Base-by-base conservation (phyloP, 1,140 invertebrate species). In the Schlechtendalia chinensis region DNA sequence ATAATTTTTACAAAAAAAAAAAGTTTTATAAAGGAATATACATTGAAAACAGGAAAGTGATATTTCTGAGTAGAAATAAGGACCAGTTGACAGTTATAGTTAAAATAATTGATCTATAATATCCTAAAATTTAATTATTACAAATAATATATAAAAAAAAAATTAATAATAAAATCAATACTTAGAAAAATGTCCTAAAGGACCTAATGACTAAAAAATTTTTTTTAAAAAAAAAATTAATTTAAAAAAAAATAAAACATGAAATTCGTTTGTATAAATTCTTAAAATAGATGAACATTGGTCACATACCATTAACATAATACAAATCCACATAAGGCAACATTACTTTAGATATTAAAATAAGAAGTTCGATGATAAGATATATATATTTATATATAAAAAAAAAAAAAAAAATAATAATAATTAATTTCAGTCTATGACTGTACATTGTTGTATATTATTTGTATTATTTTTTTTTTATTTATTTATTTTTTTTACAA, bases 41-140 rank as follows among this genome's bases (percentile, higher is more conserved):
- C 32, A 39, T 4, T 39, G 3, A 39, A 39, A 8, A 39, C 32
- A 39, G 32, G 32, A 39, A 39, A 39, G 32, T 39, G 32, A 4
- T 39, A 39, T 39, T 39, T 39, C 8, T 39, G 8, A 39, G 32
- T 39, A 39, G 32, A 39, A 39, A 39, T 39, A 8, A 39, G 32
- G 8, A 4, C 32, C 32, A 39, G 8, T 39, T 39, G 32, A 8
- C 32, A 59, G 22, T 59, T 63, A 17, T 29, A 53, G 10, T 54
- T 54, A 72, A 72, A 72, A 72, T 72, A 72, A 72, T 54, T 72
- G 47, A 72, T 72, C 27, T 72, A 72, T 72, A 72, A 72, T 72
- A 54, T 72, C 47, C 69, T 72, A 72, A 72, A 72, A 72, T 54
- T 1, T 53, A 54, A 29, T 72, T 54, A 72, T 54, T 72, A 72